Evolutionary conservation across 2,888 invertebrate species (phyloP), one percentile per base, ranked within the genome.

Genomic region (Pardosa pseudoannulata): DNA sequence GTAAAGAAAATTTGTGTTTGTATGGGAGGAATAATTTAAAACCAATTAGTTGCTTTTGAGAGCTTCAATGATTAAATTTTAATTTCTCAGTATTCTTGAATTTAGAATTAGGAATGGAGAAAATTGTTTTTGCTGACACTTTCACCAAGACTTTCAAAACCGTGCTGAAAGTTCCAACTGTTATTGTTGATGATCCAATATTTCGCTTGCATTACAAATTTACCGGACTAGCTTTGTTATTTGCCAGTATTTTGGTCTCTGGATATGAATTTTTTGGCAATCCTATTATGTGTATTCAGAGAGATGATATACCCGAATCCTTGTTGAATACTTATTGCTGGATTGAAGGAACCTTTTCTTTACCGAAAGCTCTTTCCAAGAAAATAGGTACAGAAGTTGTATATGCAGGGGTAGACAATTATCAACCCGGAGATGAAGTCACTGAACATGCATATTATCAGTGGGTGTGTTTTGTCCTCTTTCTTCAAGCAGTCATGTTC

Each of bases 291-390:
- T 97, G 97, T 92, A 88, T 88, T 67, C 94, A 95, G 41, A 85
- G 96, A 90, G 92, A 92, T 23, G 96, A 96, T 90, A 96, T 97
- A 89, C 96, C 96, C 16, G 93, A 95, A 89, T 94, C 95, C 90
- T 95, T 97, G 0, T 96, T 97, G 95, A 97, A 97, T 93, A 97
- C 97, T 39, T 97, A 97, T 91, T 97, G 97, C 92, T 96, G 96
- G 88, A 89, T 90, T 16, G 90, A 90, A 89, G 89, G 90, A 23
- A 90, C 90, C 0, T 90, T 90, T 73, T 90, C 90, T 19, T 76
- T 90, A 16, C 90, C 90, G 0, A 90, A 89, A 65, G 88, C 89
- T 2, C 90, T 90, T 68, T 68, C 83, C 56, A 88, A 83, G 65
- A 46, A 68, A 29, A 88, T 89, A 9, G 89, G 89, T 1, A 46